Percentiles rank a stretch among this genome's conserved stretches.
These are phyloP conservation scores for Sarcoramphus papa DNA, from an alignment of 2,797 vertebrate species.

Conservation along the genomic window DNA sequence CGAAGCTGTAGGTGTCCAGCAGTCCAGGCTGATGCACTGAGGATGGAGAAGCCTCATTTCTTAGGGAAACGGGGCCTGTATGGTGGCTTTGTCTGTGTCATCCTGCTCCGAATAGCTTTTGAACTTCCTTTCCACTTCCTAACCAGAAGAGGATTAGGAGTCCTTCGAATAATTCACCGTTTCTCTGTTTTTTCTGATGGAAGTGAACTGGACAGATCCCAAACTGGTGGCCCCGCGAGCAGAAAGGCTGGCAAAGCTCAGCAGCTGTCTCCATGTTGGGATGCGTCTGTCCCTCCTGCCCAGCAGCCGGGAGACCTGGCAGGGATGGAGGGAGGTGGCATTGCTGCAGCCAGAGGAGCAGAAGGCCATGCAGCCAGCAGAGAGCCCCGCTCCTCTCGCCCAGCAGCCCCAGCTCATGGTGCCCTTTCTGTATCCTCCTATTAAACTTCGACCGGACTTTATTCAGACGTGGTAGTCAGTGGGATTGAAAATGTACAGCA, in stretches of 20 bases:
- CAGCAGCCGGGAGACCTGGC: neutral
- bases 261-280: neutral
- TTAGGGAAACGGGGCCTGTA: neutral
- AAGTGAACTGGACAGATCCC: neutral
- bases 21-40: neutral
- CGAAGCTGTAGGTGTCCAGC: neutral
- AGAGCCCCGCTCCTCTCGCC: fast-evolving
- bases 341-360: neutral
- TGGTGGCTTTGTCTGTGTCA: neutral
- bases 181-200: neutral
- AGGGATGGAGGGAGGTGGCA: neutral
- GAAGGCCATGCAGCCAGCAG: neutral
- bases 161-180: neutral
- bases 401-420: neutral
- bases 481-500: neutral
- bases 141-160: neutral
- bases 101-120: neutral
- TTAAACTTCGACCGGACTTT: fast-evolving
- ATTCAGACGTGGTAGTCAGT: neutral
- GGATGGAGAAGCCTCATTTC: neutral
- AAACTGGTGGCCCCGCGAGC: neutral
- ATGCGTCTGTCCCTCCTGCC: fast-evolving
- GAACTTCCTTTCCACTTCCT: neutral
- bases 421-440: fast-evolving
- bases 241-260: neutral